phyloP scores from a whole-genome alignment of 2,797 vertebrate species.

The Eidolon dupreanum region DNA sequence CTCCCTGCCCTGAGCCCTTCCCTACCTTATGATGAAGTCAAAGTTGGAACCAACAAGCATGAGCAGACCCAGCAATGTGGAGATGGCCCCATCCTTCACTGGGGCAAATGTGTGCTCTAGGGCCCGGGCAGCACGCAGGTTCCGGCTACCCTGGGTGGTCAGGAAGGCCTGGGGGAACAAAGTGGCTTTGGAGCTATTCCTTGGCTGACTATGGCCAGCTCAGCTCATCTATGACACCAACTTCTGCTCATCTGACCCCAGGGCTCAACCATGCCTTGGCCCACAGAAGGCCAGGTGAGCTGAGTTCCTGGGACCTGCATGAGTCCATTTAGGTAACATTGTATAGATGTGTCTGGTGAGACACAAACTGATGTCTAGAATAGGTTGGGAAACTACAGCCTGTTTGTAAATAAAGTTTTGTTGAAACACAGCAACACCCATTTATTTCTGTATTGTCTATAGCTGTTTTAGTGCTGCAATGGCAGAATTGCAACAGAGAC shows the following conservation, averaged over 20 bases:
- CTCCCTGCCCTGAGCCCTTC: background rate
- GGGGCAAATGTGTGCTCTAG: slow-evolving; percentile 98
- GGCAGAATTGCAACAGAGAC: background rate
- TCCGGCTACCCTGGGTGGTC: slow-evolving; percentile 93
- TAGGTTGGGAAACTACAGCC: background rate
- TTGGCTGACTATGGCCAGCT: background rate
- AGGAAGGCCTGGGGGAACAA: slow-evolving; percentile 92
- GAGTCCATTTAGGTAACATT: background rate
- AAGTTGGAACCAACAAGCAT: slow-evolving; percentile 98
- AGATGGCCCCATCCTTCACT: slow-evolving; percentile 96
- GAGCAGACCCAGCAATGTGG: slow-evolving; percentile 95
- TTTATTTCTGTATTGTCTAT: background rate
- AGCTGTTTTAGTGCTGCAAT: background rate
- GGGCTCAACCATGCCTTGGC: background rate
- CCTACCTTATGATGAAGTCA: slow-evolving; percentile 98
- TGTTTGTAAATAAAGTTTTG: background rate
- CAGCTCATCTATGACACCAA: background rate
- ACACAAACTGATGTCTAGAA: background rate
- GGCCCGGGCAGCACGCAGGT: slow-evolving; percentile 91
- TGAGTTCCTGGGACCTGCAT: background rate
- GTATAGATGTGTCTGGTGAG: background rate
- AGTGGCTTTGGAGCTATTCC: fast-evolving
- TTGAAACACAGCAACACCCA: background rate
- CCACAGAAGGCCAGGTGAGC: background rate
- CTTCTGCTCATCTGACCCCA: background rate